Conservation (phyloP, 2,888 invertebrate species). For the Scaptomyza cyrtandrae region DNA sequence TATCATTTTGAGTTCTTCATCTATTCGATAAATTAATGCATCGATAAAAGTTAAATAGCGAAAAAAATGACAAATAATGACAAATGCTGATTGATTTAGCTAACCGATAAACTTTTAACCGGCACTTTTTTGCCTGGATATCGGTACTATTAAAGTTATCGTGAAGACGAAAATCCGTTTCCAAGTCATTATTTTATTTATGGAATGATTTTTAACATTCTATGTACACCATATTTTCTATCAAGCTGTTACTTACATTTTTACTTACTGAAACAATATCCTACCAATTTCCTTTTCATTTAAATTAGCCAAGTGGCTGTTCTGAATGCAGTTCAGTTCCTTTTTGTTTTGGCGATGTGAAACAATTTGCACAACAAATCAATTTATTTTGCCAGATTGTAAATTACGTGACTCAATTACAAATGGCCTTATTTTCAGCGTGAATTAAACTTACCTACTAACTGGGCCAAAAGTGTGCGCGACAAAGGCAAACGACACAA, state of each 20-base stretch:
- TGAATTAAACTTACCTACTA: constrained; percentile 17
- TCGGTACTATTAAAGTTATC: too few species aligned
- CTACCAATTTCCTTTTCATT: constrained; percentile 16
- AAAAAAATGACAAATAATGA: too few species aligned
- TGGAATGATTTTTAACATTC: neutral
- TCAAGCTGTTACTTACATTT: neutral
- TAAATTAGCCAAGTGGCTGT: constrained; percentile 26
- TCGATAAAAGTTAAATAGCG: too few species aligned
- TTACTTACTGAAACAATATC: constrained; percentile 3
- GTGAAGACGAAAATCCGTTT: too few species aligned
- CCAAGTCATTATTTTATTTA: too few species aligned
- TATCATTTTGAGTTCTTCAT: too few species aligned
- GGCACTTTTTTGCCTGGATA: too few species aligned
- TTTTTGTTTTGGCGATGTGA: constrained; percentile 14
- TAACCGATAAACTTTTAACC: too few species aligned
- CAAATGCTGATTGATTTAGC: too few species aligned
- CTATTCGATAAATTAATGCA: too few species aligned
- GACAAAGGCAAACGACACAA: constrained; percentile 7
- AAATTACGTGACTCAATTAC: constrained; percentile 72
- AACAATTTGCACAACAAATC: constrained; percentile 72
- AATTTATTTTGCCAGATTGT: constrained; percentile 77
- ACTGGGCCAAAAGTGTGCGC: constrained; percentile 5
- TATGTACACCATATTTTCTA: neutral
- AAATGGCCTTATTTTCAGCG: constrained; percentile 64
- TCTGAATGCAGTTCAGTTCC: constrained; percentile 29